A percentile compares a stretch with the other conserved stretches of the same genome.
Conservation (phyloP, 2,888 invertebrate species). For the Coleophora flavipennella region DNA sequence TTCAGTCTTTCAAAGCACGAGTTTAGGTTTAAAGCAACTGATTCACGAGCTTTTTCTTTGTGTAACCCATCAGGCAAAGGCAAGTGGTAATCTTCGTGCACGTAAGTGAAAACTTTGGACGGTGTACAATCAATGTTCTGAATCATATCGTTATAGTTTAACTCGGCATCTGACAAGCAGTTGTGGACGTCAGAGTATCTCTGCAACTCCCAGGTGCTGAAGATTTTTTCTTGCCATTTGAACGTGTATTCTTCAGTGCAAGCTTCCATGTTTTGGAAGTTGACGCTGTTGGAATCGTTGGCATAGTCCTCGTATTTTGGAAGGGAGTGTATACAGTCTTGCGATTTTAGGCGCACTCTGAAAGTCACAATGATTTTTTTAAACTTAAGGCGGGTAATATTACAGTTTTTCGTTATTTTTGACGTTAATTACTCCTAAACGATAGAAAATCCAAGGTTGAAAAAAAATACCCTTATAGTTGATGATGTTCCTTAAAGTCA, state of each 20-base stretch:
- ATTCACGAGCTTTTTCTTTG: conserved; percentile 14
- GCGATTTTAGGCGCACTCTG: conserved; percentile 49
- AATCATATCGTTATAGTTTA: conserved; percentile 37
- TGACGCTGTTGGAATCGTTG: conserved; percentile 21
- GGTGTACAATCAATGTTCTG: conserved; percentile 36
- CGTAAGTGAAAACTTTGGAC: conserved; percentile 69
- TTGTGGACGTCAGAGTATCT: conserved; percentile 74
- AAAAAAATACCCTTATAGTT: no score
- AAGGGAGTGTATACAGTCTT: conserved; percentile 38
- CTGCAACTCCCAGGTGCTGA: conserved; percentile 74
- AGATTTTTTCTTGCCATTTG: conserved; percentile 82
- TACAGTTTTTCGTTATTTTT: no score
- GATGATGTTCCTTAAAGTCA: no score
- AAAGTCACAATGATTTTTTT: no score
- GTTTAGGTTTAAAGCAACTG: conserved; percentile 22
- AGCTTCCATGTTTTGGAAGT: conserved; percentile 24
- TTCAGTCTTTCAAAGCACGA: conserved; percentile 30
- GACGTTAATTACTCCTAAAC: no score
- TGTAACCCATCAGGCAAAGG: conserved; percentile 36
- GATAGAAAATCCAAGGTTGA: no score
- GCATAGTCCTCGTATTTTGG: conserved; percentile 54
- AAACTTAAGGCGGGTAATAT: no score
- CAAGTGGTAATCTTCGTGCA: conserved; percentile 69
- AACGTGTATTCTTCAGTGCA: conserved; percentile 53
- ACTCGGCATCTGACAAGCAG: conserved; percentile 74